phyloP scores from a whole-genome alignment of 2,797 vertebrate genomes.

The Pelochelys cantorii region DNA sequence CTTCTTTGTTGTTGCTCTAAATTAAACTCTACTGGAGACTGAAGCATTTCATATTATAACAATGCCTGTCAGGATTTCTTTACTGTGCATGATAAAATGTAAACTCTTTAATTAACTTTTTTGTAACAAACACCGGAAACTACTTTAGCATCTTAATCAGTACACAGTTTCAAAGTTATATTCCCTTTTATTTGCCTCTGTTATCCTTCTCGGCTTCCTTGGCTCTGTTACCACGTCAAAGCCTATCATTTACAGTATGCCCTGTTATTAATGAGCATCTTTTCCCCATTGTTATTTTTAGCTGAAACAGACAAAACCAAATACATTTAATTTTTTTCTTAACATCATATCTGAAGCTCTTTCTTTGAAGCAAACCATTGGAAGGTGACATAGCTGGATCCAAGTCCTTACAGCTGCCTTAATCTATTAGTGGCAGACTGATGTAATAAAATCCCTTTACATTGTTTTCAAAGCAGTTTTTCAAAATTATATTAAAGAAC shows the following conservation, averaged over 20 bases:
- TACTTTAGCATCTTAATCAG: slow-evolving; percentile 59
- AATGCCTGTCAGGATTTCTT: slow-evolving; percentile 69
- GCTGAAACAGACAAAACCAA: neutral
- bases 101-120: slow-evolving; percentile 73
- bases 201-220: neutral
- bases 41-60: slow-evolving; percentile 60
- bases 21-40: slow-evolving; percentile 69
- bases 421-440: neutral
- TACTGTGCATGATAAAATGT: slow-evolving; percentile 62
- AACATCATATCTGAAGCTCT: neutral
- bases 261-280: slow-evolving; percentile 31
- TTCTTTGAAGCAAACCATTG: slow-evolving; percentile 22
- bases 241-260: slow-evolving; percentile 39
- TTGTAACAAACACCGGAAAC: slow-evolving; percentile 63
- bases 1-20: slow-evolving; percentile 70
- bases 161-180: slow-evolving; percentile 37
- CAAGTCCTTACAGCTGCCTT: neutral
- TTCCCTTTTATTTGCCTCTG: neutral
- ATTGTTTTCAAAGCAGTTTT: neutral
- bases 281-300: slow-evolving; percentile 46
- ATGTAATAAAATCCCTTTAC: neutral
- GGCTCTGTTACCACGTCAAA: slow-evolving; percentile 43
- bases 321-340: slow-evolving; percentile 38
- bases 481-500: neutral
- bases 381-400: slow-evolving; percentile 18